A percentile compares a stretch with the other conserved stretches of the same genome.
These are phyloP conservation scores for Sinocyclocheilus anshuiensis DNA, from an alignment of 2,113 vertebrate species.

Conservation along the genomic window DNA sequence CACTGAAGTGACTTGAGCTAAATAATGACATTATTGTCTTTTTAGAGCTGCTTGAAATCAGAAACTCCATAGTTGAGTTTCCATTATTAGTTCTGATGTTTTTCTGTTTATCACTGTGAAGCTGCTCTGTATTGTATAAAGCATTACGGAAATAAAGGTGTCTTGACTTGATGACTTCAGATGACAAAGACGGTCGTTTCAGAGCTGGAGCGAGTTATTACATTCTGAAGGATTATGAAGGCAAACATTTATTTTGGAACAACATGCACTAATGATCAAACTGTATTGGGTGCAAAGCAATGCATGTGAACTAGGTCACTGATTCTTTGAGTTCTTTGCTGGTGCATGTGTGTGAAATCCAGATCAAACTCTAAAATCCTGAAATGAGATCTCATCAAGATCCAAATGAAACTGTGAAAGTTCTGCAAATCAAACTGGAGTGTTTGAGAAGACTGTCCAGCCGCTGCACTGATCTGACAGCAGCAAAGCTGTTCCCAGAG, in stretches of 20 bases:
- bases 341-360: background rate
- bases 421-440: too few species aligned
- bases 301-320: background rate
- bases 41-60: too few species aligned
- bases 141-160: too few species aligned
- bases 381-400: background rate
- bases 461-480: slow-evolving; percentile 48
- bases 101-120: too few species aligned
- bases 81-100: too few species aligned
- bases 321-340: background rate
- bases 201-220: background rate
- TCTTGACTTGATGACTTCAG: background rate
- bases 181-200: background rate
- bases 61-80: too few species aligned
- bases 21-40: too few species aligned
- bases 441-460: background rate
- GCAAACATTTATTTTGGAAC: background rate
- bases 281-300: background rate
- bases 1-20: too few species aligned
- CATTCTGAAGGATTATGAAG: background rate
- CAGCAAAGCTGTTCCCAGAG: slow-evolving; percentile 70
- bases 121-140: too few species aligned
- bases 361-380: background rate
- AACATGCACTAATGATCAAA: background rate
- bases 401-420: background rate